These are phyloP conservation scores for Catostomus latipinnis DNA, from an alignment of 2,797 vertebrate species.

Conservation along the genomic window DNA sequence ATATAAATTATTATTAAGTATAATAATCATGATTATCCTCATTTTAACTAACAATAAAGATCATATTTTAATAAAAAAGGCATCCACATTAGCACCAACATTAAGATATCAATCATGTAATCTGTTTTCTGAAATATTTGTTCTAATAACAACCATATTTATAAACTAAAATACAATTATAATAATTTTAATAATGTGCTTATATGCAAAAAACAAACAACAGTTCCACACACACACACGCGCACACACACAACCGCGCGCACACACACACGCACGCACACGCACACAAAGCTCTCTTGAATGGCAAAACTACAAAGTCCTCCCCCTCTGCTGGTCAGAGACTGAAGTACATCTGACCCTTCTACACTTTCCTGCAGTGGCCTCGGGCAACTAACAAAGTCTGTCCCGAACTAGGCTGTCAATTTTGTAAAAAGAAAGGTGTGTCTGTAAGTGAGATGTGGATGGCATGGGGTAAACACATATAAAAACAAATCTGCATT, in stretches of 20 bases:
- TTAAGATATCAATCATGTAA: not conserved
- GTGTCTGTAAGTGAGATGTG: not conserved
- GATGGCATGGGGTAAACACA: not conserved
- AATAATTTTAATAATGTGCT: not conserved
- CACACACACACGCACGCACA: too few relatives aligned
- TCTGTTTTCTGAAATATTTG: not conserved
- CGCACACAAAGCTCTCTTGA: not conserved
- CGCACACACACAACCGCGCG: too few relatives aligned
- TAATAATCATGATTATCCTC: not conserved
- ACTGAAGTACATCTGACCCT: constrained; percentile 70
- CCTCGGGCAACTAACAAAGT: constrained; percentile 73
- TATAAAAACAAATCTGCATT: not conserved
- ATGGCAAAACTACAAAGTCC: constrained; percentile 32
- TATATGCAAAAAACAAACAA: not conserved
- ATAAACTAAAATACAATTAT: not conserved
- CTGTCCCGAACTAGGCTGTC: constrained; percentile 69
- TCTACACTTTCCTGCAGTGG: constrained; percentile 53
- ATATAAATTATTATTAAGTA: not conserved
- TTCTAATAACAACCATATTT: not conserved
- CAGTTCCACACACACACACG: not conserved
- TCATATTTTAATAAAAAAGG: not conserved
- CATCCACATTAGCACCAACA: not conserved
- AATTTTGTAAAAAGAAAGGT: constrained; percentile 35
- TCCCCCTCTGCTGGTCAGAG: constrained; percentile 74
- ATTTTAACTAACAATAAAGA: not conserved